Percentiles rank a stretch among this genome's conserved stretches.
Evolutionary conservation across 2,797 vertebrate species (phyloP).

Genomic region (Cercopithecus mitis): DNA sequence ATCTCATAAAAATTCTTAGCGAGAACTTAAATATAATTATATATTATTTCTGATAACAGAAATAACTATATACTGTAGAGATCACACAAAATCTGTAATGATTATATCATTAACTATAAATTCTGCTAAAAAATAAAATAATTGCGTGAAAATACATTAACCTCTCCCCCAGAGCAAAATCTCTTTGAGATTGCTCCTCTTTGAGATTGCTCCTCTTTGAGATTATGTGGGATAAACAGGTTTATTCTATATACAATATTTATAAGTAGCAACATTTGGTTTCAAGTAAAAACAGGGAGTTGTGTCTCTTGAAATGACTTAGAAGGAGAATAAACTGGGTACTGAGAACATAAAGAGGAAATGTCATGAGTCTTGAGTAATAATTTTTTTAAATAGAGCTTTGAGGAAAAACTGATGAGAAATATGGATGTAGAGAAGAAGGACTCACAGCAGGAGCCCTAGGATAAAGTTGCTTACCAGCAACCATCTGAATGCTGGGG

Average conservation of each 20-base stretch:
- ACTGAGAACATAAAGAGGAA: not conserved
- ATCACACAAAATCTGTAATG: not conserved
- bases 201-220: not conserved
- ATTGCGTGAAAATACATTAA: not conserved
- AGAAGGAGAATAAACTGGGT: not conserved
- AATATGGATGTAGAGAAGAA: too few relatives aligned
- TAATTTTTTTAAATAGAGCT: not conserved
- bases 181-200: not conserved
- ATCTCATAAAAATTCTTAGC: not conserved
- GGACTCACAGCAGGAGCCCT: not conserved
- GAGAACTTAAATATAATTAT: not conserved
- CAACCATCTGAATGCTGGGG: not conserved
- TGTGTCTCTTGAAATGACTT: not conserved
- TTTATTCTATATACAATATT: not conserved
- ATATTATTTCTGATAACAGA: not conserved
- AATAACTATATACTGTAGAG: not conserved
- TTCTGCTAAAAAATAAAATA: not conserved
- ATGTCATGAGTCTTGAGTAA: not conserved
- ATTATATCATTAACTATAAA: not conserved
- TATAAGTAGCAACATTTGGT: not conserved
- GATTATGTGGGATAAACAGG: not conserved
- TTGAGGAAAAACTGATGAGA: not conserved
- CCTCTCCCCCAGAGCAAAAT: not conserved
- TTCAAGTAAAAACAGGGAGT: not conserved
- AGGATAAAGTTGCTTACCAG: not conserved